Evolutionary conservation across 2,113 vertebrate species (phyloP).

Genomic region (Phalacrocorax brasilianus): DNA sequence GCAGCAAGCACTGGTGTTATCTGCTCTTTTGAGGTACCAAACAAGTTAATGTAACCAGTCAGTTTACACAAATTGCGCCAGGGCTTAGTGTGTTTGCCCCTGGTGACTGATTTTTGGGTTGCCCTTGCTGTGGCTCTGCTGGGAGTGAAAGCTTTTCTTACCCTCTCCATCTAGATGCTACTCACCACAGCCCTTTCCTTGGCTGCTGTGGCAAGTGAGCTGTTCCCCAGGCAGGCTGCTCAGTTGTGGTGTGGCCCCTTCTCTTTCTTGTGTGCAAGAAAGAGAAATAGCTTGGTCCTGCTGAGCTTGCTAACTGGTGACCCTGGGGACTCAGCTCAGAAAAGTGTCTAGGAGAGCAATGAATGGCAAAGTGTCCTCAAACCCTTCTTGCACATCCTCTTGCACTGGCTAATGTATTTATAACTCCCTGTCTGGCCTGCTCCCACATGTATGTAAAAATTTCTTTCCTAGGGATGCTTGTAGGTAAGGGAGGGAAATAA

Average conservation of each 20-base stretch:
- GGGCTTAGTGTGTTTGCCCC: neutral
- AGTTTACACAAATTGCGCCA: neutral
- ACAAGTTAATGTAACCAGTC: neutral
- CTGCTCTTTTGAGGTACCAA: neutral
- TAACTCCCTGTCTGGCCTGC: neutral
- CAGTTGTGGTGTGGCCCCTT: neutral
- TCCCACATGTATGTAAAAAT: neutral
- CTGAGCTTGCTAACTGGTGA: neutral
- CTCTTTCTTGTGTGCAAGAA: neutral
- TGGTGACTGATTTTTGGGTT: neutral
- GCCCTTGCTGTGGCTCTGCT: neutral
- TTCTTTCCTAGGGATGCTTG: neutral
- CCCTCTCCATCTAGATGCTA: fast-evolving
- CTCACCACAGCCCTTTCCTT: neutral
- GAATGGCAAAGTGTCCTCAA: neutral
- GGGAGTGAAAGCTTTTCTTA: neutral
- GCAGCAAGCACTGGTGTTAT: fast-evolving
- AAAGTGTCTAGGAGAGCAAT: neutral
- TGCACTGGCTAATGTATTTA: neutral
- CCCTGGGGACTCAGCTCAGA: neutral
- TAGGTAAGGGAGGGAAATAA: neutral
- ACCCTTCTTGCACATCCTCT: neutral
- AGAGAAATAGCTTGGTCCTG: neutral
- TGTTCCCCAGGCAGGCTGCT: fast-evolving
- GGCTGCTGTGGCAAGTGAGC: neutral